Conservation (phyloP, 2,888 invertebrate species). For the Automeris io region DNA sequence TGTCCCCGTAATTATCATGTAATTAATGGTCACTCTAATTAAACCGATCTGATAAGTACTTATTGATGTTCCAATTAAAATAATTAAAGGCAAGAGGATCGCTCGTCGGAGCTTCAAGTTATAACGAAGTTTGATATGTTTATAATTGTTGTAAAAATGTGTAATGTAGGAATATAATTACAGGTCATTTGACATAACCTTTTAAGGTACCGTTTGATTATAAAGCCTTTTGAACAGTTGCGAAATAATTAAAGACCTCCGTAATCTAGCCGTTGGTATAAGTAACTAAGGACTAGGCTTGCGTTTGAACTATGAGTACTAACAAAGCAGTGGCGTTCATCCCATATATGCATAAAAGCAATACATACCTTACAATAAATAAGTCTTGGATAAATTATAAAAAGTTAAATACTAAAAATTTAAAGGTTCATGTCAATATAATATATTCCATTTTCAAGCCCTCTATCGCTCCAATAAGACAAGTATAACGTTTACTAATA, state of each 20-base stretch:
- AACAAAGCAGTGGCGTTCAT: too few species aligned
- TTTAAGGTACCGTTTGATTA: not conserved
- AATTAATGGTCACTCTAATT: conserved; percentile 67
- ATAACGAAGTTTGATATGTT: conserved; percentile 19
- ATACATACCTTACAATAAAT: too few species aligned
- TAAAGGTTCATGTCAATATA: too few species aligned
- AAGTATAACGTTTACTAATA: too few species aligned
- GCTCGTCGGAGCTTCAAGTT: conserved; percentile 14
- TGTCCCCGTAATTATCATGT: conserved; percentile 67
- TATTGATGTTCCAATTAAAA: conserved; percentile 65
- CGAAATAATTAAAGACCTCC: not conserved
- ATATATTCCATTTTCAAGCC: too few species aligned
- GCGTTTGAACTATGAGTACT: too few species aligned
- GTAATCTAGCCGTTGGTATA: too few species aligned
- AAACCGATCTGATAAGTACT: conserved; percentile 60
- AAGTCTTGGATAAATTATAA: too few species aligned
- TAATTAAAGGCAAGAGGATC: conserved; percentile 31
- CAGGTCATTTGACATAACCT: not conserved
- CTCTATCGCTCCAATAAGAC: too few species aligned
- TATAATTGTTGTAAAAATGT: conserved; percentile 8
- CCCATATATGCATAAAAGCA: too few species aligned
- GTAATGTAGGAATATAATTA: conserved; percentile 6
- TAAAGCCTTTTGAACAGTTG: not conserved
- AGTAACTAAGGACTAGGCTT: too few species aligned
- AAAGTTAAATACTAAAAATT: too few species aligned